Conservation (phyloP, 2,888 invertebrate species). For the Brachyptera putata region DNA sequence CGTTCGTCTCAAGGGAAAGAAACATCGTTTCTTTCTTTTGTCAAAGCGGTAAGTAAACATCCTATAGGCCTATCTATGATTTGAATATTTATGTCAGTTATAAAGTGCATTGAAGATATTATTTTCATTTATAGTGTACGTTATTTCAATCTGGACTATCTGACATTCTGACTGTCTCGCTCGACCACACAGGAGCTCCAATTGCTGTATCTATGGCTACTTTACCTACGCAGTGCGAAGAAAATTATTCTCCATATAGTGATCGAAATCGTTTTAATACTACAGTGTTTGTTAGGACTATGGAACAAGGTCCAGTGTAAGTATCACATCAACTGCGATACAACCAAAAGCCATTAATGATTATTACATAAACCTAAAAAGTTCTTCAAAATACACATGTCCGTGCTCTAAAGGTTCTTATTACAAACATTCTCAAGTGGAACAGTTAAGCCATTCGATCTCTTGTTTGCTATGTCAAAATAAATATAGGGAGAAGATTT, state of each 20-base stretch:
- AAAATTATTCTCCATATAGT: no score
- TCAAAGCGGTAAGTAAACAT: constrained; percentile 67
- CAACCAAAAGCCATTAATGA: no score
- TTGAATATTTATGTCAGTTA: background rate
- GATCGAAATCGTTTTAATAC: constrained; percentile 60
- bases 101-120: background rate
- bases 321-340: constrained; percentile 37
- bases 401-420: no score
- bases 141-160: constrained; percentile 70
- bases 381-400: no score
- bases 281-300: constrained; percentile 71
- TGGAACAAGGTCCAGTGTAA: constrained; percentile 76
- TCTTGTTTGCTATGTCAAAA: no score
- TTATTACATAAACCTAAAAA: no score
- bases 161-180: constrained; percentile 73
- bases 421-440: no score
- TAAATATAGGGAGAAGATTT: no score
- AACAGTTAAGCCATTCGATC: no score
- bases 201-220: constrained; percentile 60
- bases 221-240: constrained; percentile 49
- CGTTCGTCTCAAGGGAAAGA: constrained; percentile 63
- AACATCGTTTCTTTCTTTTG: constrained; percentile 67
- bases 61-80: no score
- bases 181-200: constrained; percentile 74
- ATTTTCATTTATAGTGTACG: constrained; percentile 55